Base-by-base conservation (phyloP, 2,888 invertebrate species). In the Deilephila porcellus region DNA sequence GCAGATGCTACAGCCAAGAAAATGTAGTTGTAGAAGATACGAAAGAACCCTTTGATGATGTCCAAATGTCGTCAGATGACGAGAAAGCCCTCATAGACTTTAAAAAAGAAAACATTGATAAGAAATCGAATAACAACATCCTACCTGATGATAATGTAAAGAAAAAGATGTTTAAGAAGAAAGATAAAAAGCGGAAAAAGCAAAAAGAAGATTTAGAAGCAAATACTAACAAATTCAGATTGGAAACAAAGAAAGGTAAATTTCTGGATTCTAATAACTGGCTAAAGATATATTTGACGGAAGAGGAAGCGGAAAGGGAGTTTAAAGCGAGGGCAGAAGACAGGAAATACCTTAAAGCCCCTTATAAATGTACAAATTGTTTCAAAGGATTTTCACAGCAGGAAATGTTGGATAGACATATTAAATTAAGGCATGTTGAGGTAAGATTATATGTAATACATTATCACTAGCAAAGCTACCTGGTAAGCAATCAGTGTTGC, bases 311-410 rank as follows among this genome's bases (percentile, higher is more conserved):
- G 3, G 72, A 87, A 14, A 85, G 82, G 59, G 89, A 86, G 74
- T 92, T 92, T 76, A 83, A 84, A 60, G 82, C 82, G 0, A 86
- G 83, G 73, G 86, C 86, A 0, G 82, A 86, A 2, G 85, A 89
- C 73, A 81, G 85, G 7, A 88, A 89, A 74, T 93, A 89, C 81
- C 73, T 85, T 60, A 81, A 86, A 1, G 90, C 92, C 0, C 80
- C 85, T 4, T 90, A 81, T 72, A 91, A 91, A 79, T 93, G 93
- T 76, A 82, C 81, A n/a, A 86, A 90, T 75, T 93, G 93, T 75
- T 87, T 87, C 8, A 93, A 90, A 80, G 89, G 92, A 1, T 93
- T 92, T 77, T 91, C 92, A 0, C 91, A 90, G 60, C 86, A 87
- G 59, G 89, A 92, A 67, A 93, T 91, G 87, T 78, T 91, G 71